phyloP scores from a whole-genome alignment of 2,888 invertebrate species.

The Eupithecia vulgata region DNA sequence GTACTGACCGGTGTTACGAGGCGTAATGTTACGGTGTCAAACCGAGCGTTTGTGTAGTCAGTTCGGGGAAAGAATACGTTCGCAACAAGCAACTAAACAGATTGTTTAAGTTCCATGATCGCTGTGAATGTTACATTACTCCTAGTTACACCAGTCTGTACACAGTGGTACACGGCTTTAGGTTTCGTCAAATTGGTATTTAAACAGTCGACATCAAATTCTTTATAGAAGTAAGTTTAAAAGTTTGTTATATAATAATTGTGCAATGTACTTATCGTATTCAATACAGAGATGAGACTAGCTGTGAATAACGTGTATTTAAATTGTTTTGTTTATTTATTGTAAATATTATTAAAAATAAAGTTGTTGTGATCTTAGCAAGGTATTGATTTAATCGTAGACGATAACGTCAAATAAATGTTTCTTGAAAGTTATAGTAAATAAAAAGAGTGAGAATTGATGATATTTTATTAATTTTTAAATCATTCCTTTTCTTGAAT shows the following conservation, averaged over 20 bases:
- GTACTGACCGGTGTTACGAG: too few relatives aligned
- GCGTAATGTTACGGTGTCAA: too few relatives aligned
- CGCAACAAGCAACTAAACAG: too few relatives aligned
- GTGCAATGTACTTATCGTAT: conserved; percentile 32
- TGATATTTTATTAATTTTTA: background rate
- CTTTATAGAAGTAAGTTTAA: background rate
- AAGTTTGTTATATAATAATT: conserved; percentile 4
- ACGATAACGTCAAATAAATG: conserved; percentile 60
- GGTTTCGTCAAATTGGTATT: background rate
- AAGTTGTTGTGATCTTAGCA: conserved; percentile 77
- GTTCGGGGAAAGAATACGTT: too few relatives aligned
- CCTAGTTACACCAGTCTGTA: background rate
- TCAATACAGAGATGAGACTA: conserved; percentile 56
- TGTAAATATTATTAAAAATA: conserved; percentile 71
- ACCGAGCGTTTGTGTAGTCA: too few relatives aligned
- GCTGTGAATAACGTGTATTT: conserved; percentile 66
- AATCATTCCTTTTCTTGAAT: background rate
- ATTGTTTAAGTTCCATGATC: too few relatives aligned
- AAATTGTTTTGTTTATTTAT: conserved; percentile 68
- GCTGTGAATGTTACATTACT: background rate
- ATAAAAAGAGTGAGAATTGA: conserved; percentile 70
- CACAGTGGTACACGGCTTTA: background rate
- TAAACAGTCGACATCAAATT: background rate
- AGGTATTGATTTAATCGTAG: conserved; percentile 62
- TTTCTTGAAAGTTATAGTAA: conserved; percentile 70